These are phyloP conservation scores for Manduca sexta DNA, from an alignment of 1,140 invertebrate genomes.

Conservation along the genomic window DNA sequence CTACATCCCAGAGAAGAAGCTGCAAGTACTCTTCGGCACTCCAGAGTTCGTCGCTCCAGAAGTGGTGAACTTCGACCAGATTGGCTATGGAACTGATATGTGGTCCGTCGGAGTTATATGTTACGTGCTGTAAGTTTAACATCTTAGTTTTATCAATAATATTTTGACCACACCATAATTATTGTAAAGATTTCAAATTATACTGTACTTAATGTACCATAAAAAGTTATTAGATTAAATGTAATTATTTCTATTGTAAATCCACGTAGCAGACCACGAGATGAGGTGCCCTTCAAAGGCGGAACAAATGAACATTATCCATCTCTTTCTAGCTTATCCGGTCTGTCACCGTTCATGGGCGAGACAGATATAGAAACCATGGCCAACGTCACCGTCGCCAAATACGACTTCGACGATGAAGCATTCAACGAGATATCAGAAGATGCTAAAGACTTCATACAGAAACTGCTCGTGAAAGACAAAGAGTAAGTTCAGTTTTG, in stretches of 20 bases:
- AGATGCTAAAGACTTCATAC: constrained; percentile 95
- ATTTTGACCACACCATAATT: not conserved
- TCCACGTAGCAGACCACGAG: too few relatives aligned
- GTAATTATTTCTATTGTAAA: too few relatives aligned
- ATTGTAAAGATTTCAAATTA: too few relatives aligned
- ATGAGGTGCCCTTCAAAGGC: too few relatives aligned
- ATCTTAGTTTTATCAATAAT: not conserved
- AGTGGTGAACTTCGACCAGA: constrained; percentile 98
- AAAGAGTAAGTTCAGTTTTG: constrained; percentile 82
- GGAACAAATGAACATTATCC: not conserved
- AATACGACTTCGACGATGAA: constrained; percentile 97
- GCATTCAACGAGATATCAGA: constrained; percentile 93
- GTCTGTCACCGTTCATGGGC: constrained; percentile 98
- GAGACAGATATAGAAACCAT: constrained; percentile 97
- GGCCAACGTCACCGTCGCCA: constrained; percentile 96
- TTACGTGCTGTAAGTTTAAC: constrained; percentile 94
- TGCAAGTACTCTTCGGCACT: constrained; percentile 96
- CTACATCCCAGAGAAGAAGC: constrained; percentile 92
- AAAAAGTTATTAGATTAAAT: too few relatives aligned
- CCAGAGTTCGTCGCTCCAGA: constrained; percentile 99
- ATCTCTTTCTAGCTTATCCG: constrained; percentile 85
- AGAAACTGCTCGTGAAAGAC: constrained; percentile 90
- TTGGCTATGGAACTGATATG: constrained; percentile 96
- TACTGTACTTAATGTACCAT: too few relatives aligned
- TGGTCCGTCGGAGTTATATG: constrained; percentile 98